These are phyloP conservation scores for Osedax frankpressi DNA, from an alignment of 2,888 invertebrate species.

Conservation along the genomic window DNA sequence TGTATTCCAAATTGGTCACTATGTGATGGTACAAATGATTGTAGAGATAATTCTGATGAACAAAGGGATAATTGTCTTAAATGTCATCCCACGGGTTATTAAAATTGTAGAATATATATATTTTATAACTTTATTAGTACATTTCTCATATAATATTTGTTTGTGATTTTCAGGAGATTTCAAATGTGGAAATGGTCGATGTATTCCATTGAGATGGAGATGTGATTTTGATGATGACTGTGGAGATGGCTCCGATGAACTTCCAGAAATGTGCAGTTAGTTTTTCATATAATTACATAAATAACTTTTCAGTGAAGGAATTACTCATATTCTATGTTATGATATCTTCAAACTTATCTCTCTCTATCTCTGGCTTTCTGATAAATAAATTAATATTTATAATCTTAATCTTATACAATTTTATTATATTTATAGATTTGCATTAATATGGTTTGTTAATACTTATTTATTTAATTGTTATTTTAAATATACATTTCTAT, in stretches of 20 bases:
- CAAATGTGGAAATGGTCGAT: conserved; percentile 76
- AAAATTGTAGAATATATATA: background rate
- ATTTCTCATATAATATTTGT: too few relatives aligned
- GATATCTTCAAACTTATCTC: too few relatives aligned
- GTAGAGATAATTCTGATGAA: conserved; percentile 86
- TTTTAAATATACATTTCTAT: too few relatives aligned
- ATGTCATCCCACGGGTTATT: conserved; percentile 60
- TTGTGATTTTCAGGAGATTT: conserved; percentile 75
- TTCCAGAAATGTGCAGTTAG: conserved; percentile 35
- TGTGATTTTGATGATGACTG: conserved; percentile 96
- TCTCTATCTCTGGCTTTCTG: background rate
- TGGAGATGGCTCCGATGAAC: conserved; percentile 73
- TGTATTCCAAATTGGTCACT: conserved; percentile 95
- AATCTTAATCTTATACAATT: too few relatives aligned
- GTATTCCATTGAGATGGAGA: conserved; percentile 53
- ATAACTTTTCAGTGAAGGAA: too few relatives aligned
- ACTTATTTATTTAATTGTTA: too few relatives aligned
- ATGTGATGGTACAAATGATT: conserved; percentile 95
- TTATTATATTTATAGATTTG: too few relatives aligned
- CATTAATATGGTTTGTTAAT: too few relatives aligned
- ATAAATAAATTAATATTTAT: too few relatives aligned
- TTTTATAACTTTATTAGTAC: background rate
- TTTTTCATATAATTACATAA: too few relatives aligned
- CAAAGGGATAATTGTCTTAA: conserved; percentile 74
- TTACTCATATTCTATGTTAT: too few relatives aligned